Evolutionary conservation across 2,113 vertebrate genomes (phyloP).

Genomic region (Tachysurus fulvidraco): DNA sequence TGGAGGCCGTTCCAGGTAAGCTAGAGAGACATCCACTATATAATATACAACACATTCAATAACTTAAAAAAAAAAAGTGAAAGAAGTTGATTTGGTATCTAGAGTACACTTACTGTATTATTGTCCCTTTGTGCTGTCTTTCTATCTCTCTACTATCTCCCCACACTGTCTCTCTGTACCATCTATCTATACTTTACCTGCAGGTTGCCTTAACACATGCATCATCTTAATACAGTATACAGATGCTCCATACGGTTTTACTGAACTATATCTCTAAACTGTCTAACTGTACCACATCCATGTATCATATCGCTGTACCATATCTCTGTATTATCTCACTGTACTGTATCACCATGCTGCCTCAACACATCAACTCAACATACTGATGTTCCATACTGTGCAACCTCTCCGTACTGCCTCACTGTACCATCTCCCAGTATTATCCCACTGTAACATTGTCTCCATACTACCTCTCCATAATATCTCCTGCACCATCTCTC

Average conservation of each 20-base stretch:
- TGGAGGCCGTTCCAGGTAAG: no score
- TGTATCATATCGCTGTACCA: neutral
- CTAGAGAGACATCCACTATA: no score
- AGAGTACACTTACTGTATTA: neutral
- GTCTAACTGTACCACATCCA: neutral
- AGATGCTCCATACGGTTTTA: neutral
- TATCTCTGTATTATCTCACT: neutral
- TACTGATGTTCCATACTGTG: neutral
- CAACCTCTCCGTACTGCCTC: neutral
- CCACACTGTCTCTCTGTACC: neutral
- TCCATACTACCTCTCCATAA: neutral
- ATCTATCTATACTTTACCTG: neutral
- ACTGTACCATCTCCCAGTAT: neutral
- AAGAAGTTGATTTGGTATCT: neutral
- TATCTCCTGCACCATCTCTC: neutral
- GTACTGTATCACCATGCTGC: neutral
- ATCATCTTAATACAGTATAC: no score
- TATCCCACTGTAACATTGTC: neutral
- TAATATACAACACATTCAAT: neutral
- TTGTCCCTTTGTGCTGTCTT: neutral
- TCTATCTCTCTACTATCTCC: neutral
- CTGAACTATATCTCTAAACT: neutral
- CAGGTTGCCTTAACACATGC: no score
- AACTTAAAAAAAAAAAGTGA: neutral
- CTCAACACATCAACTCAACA: no score